Evolutionary conservation across 2,797 vertebrate species (phyloP).

Genomic region (Danio jaintianensis): DNA sequence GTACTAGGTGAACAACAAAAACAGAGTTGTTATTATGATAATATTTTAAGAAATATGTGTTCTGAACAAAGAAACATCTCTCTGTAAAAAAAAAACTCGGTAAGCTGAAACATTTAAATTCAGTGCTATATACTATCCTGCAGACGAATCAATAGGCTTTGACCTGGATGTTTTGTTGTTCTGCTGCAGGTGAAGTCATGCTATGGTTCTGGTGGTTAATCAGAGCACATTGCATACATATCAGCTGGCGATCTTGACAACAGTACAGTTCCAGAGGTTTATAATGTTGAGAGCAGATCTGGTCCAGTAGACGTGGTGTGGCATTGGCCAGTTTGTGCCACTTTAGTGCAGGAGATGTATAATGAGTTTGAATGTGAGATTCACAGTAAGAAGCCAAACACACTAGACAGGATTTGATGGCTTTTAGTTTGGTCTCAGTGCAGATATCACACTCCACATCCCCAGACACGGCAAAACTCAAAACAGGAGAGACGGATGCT

Average conservation of each 20-base stretch:
- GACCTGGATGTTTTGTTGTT: conserved; percentile 20
- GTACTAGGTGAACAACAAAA: no score
- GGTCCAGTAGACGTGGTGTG: conserved; percentile 80
- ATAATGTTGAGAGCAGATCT: conserved; percentile 80
- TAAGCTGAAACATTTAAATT: no score
- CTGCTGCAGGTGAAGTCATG: background rate
- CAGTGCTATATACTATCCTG: no score
- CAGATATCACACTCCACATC: conserved; percentile 84
- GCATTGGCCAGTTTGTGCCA: conserved; percentile 82
- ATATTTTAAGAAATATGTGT: no score
- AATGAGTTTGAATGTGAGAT: conserved; percentile 57
- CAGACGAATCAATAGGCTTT: no score
- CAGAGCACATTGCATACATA: conserved; percentile 58
- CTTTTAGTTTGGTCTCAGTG: conserved; percentile 83
- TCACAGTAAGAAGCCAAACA: conserved; percentile 86
- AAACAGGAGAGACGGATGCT: background rate
- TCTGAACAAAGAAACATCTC: no score
- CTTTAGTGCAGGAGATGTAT: conserved; percentile 53
- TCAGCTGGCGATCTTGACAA: conserved; percentile 82
- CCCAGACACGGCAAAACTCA: conserved; percentile 57
- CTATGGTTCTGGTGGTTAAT: conserved; percentile 34
- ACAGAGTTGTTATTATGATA: no score
- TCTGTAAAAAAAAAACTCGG: no score
- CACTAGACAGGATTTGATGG: conserved; percentile 81
- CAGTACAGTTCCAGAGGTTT: conserved; percentile 86